Conservation (phyloP, 2,113 vertebrate species). For the Loxodonta africana region DNA sequence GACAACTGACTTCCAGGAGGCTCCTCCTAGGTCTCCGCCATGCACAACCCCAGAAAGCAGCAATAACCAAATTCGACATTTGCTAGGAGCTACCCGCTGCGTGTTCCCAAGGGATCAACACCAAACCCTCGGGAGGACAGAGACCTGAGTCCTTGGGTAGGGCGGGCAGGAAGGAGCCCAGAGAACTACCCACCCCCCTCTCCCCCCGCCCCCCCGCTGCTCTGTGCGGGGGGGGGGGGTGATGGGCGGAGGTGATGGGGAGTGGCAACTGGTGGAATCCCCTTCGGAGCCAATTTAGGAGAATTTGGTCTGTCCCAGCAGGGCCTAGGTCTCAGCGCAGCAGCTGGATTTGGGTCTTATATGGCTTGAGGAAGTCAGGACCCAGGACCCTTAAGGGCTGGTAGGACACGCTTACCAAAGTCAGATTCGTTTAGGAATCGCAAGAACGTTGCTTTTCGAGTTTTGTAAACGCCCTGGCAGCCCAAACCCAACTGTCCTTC, state of each 20-base stretch:
- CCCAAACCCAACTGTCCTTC: neutral
- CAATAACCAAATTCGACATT: conserved; percentile 25
- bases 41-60: neutral
- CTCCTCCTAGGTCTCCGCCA: neutral
- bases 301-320: neutral
- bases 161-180: neutral
- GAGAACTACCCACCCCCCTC: neutral
- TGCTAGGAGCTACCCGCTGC: neutral
- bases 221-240: neutral
- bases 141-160: neutral
- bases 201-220: neutral
- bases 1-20: neutral
- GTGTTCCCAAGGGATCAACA: neutral
- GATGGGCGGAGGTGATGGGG: fast-evolving
- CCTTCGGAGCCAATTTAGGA: neutral
- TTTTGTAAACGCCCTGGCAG: neutral
- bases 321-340: fast-evolving
- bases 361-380: neutral
- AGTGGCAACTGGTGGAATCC: neutral
- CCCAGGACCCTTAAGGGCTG: neutral
- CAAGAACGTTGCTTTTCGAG: neutral
- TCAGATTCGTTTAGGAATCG: neutral
- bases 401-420: neutral
- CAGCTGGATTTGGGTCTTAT: fast-evolving
- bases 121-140: neutral